phyloP scores from a whole-genome alignment of 2,888 invertebrate genomes.

The Rutpela maculata region DNA sequence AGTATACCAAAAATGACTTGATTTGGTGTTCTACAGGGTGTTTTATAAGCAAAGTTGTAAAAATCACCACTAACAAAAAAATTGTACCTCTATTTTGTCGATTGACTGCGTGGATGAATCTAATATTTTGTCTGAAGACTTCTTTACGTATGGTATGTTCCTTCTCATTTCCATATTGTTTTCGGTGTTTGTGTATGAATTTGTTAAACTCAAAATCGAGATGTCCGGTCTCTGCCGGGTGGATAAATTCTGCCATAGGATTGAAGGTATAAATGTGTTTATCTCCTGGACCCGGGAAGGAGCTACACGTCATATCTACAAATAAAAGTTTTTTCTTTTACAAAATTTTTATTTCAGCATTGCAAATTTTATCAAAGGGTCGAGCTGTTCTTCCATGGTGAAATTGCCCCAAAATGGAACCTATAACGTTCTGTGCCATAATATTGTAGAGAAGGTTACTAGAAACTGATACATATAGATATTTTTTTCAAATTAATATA shows the following conservation, averaged over 20 bases:
- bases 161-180: slow-evolving; percentile 78
- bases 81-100: slow-evolving; percentile 67
- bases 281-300: slow-evolving; percentile 92
- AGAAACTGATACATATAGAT: too few species aligned
- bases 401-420: too few species aligned
- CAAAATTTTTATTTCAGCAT: neutral
- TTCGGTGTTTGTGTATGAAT: slow-evolving; percentile 85
- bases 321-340: slow-evolving; percentile 41
- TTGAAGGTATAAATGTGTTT: slow-evolving; percentile 89
- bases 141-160: slow-evolving; percentile 85
- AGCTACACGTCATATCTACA: slow-evolving; percentile 81
- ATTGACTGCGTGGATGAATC: slow-evolving; percentile 75
- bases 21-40: too few species aligned
- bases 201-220: slow-evolving; percentile 84
- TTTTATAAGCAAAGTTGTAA: too few species aligned
- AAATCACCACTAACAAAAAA: too few species aligned
- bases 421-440: too few species aligned
- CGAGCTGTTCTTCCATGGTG: too few species aligned
- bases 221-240: slow-evolving; percentile 82
- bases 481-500: too few species aligned
- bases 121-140: slow-evolving; percentile 90
- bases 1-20: too few species aligned
- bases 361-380: too few species aligned
- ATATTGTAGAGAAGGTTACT: too few species aligned
- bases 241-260: slow-evolving; percentile 94